Base-by-base conservation (phyloP, 2,113 vertebrate species). In the Apistogramma diplotaenia region DNA sequence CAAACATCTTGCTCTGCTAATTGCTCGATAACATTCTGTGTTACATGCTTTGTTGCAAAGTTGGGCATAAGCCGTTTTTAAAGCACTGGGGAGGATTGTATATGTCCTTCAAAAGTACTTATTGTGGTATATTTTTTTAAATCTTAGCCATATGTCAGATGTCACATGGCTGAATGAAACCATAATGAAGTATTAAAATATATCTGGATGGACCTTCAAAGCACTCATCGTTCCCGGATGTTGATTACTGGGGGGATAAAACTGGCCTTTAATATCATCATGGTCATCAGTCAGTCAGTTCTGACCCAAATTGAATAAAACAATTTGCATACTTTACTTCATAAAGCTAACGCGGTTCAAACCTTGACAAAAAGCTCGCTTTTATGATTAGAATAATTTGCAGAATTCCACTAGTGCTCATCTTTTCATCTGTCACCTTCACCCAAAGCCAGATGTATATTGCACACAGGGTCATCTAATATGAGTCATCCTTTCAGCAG, bases 1-100 rank as follows among this genome's bases (percentile, higher is more conserved):
- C 62, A 61, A 82, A 81, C 5, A 29, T 31, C 83, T 83, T 84
- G 84, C 79, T 72, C 72, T 65, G 46, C 83, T 91, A 90, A 87
- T 75, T 83, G 79, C 56, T 87, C 71, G 79, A 67, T 89, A 86
- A 85, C 77, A 3, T 49, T 31, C 58, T 60, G 43, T 25, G 73
- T 74, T 76, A 71, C 31, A 71, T 72, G 67, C 80, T 80, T 35
- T 74, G 74, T 76, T 71, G 61, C 31, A 8, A 82, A 49, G 23
- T 79, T 65, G 56, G 21, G 65, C 37, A 79, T 35, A 59, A 71
- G 54, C 58, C 31, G 23, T 57, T 59, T 84, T 49, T 62, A 53
- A 53, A 54, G 71, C 70, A 49, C n/a, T 1, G 0, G 19, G 43
- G 62, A 70, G 25, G 25, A 70, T 46, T 51, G 18, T 46, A 29